These are phyloP conservation scores for Coluber constrictor DNA, from an alignment of 2,797 vertebrate genomes.

Conservation along the genomic window DNA sequence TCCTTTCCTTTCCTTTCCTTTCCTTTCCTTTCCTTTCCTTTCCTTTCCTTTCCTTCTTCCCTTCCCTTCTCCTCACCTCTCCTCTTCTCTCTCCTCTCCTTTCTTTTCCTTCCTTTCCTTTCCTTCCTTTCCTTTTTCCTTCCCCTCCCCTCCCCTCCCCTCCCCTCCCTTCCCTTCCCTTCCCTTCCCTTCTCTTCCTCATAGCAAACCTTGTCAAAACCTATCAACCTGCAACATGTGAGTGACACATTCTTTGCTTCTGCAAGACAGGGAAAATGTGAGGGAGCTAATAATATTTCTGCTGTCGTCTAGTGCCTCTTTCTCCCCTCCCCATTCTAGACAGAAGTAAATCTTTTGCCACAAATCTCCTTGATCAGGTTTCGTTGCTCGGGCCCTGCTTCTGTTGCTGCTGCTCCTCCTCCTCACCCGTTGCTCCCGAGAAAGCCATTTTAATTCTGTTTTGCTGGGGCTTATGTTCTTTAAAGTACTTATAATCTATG, in stretches of 20 bases:
- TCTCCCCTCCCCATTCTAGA: slow-evolving; percentile 29
- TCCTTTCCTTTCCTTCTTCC: too few species aligned
- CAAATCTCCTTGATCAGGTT: slow-evolving; percentile 48
- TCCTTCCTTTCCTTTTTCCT: accelerated
- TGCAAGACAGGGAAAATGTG: slow-evolving; percentile 37
- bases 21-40: too few species aligned
- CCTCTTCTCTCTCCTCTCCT: too few species aligned
- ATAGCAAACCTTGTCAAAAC: slow-evolving; percentile 57
- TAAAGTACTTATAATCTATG: slow-evolving; percentile 66
- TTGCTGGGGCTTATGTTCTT: slow-evolving; percentile 54
- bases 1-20: too few species aligned
- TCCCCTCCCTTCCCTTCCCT: not conserved
- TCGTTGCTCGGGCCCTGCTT: slow-evolving; percentile 40
- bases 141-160: too few species aligned
- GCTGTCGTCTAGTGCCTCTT: slow-evolving; percentile 11
- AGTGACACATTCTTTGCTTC: slow-evolving; percentile 49
- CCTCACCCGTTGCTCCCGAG: slow-evolving; percentile 48
- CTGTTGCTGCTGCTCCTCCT: slow-evolving; percentile 50
- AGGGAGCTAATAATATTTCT: slow-evolving; percentile 34
- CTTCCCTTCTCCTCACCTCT: too few species aligned
- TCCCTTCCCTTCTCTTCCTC: not conserved
- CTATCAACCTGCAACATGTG: slow-evolving; percentile 43
- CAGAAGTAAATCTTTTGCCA: slow-evolving; percentile 51
- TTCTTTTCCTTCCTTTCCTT: too few species aligned
- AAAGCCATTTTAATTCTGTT: slow-evolving; percentile 61